Evolutionary conservation across 2,888 invertebrate genomes (phyloP), one percentile per base, ranked within the genome.

Genomic region (Watsonalla binaria): DNA sequence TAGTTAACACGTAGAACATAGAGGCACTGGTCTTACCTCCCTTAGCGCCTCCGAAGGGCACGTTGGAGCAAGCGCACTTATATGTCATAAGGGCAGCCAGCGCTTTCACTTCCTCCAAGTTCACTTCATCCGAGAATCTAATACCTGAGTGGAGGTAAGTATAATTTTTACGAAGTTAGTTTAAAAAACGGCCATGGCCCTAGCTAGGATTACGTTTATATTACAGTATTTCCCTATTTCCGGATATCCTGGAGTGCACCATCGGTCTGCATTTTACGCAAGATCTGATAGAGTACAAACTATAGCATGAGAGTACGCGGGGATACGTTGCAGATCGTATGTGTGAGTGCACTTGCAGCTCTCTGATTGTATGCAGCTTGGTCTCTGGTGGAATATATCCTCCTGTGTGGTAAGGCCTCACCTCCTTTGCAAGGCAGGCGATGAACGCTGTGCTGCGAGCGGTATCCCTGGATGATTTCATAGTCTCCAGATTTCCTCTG

Each of bases 21-120:
- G n/a, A 24, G 24, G 24, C n/a, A n/a, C 24, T 24, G 24, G 24
- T 24, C 24, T 24, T 24, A 83, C 88, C 88, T 76, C 87, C 94
- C 76, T 94, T 94, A 49, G 94, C 92, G 37, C 96, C 96, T 53
- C 96, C 96, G 74, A 95, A 96, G 6, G 96, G 96, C 51, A 96
- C 94, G 80, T 93, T 95, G 14, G 94, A 94, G 67, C 94, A 94
- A 24, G 96, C 95, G 77, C 95, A 96, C 85, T 96, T 96, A 86
- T 93, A 96, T 8, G 96, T 96, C 96, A 96, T 96, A 70, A 96
- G 83, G 35, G 95, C 94, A 0, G 96, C 94, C 58, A 96, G 83
- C n/a, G 96, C 96, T 78, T 94, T 95, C 48, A 96, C 95, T 75
- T 96, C 95, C 73, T 94, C 95, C 53, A 93, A 86, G 61, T 93